Evolutionary conservation across 2,888 invertebrate genomes (phyloP).

Genomic region (Cantharis flavilabris): DNA sequence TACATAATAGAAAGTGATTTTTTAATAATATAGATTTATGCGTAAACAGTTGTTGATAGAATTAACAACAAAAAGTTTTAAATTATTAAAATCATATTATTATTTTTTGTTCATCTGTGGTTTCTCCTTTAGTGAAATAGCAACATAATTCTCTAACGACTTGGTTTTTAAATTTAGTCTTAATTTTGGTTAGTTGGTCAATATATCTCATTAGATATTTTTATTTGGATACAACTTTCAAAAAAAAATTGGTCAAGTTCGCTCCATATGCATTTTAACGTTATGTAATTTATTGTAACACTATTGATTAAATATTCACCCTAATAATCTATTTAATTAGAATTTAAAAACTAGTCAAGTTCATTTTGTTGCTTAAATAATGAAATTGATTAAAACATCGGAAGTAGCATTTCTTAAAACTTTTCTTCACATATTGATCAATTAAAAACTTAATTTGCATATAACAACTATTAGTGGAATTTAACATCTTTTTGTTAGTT

Average conservation of each 20-base stretch:
- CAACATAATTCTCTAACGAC: not conserved
- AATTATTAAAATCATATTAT: not conserved
- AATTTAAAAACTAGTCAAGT: not conserved
- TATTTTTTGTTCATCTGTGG: not conserved
- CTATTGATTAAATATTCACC: not conserved
- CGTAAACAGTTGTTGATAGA: not conserved
- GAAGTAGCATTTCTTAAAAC: not conserved
- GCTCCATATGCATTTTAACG: not conserved
- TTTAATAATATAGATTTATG: not conserved
- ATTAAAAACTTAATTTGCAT: not conserved
- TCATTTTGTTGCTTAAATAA: not conserved
- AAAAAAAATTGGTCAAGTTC: not conserved
- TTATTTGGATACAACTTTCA: not conserved
- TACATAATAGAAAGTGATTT: not conserved
- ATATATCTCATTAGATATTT: not conserved
- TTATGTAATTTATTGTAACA: not conserved
- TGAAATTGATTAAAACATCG: not conserved
- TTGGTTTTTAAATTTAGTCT: not conserved
- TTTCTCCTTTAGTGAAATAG: not conserved
- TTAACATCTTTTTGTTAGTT: not conserved
- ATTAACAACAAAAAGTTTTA: no score
- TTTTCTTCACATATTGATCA: not conserved
- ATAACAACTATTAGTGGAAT: not conserved
- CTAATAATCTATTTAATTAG: not conserved
- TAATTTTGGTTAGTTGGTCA: not conserved